Percentiles rank a stretch among this genome's conserved stretches.
These are phyloP conservation scores for Festucalex cinctus DNA, from an alignment of 2,113 vertebrate genomes.

Conservation along the genomic window DNA sequence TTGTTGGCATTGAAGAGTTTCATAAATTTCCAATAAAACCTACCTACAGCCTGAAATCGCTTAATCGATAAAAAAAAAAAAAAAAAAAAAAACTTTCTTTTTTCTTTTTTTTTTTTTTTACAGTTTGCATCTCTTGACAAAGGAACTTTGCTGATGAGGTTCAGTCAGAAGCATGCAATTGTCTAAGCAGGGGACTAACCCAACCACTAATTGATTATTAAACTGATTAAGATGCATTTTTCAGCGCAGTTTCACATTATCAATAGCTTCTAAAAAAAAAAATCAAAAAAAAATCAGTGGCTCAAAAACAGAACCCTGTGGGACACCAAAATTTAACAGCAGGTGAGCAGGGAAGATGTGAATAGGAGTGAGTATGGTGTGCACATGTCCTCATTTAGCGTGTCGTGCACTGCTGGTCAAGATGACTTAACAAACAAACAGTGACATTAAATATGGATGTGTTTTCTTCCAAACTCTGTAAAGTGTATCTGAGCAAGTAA, in stretches of 20 bases:
- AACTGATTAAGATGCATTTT: neutral
- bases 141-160: too few relatives aligned
- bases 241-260: neutral
- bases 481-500: slow-evolving; percentile 69
- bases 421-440: slow-evolving; percentile 62
- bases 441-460: slow-evolving; percentile 75
- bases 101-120: too few relatives aligned
- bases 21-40: too few relatives aligned
- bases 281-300: neutral
- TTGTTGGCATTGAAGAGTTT: too few relatives aligned
- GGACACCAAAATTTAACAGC: neutral
- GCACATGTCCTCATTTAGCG: neutral
- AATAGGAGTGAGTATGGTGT: neutral
- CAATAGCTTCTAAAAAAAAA: too few relatives aligned
- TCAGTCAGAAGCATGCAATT: too few relatives aligned
- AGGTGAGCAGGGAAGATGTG: neutral
- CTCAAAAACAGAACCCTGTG: neutral
- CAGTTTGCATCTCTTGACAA: too few relatives aligned
- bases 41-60: too few relatives aligned
- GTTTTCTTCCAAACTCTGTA: slow-evolving; percentile 56
- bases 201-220: too few relatives aligned
- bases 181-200: too few relatives aligned
- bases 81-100: too few relatives aligned
- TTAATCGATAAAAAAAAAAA: too few relatives aligned
- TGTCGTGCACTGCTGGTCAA: slow-evolving; percentile 4